Percentiles rank a stretch among this genome's conserved stretches.
Evolutionary conservation across 2,113 vertebrate genomes (phyloP).

Genomic region (Rousettus leschenaultii): DNA sequence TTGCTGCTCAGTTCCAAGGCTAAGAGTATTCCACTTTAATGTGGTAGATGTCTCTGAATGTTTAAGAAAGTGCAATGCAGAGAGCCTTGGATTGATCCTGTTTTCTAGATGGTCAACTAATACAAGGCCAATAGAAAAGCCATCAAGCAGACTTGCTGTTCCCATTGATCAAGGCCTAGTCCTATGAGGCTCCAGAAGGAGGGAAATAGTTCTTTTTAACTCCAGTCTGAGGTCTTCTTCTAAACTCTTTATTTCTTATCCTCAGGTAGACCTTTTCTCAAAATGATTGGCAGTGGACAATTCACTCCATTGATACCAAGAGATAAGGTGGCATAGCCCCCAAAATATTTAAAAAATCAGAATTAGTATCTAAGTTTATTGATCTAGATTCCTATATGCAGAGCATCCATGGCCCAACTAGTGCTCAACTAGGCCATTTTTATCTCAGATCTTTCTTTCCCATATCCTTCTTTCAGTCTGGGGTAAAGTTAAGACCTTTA

Average conservation of each 20-base stretch:
- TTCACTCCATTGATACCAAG: neutral
- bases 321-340: neutral
- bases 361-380: neutral
- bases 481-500: neutral
- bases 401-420: neutral
- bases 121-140: neutral
- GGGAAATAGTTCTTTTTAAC: neutral
- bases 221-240: neutral
- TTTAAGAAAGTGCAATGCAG: neutral
- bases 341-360: neutral
- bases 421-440: neutral
- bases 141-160: neutral
- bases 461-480: neutral
- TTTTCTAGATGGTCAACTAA: neutral
- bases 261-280: neutral
- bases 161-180: neutral
- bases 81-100: neutral
- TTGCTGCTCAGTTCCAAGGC: neutral
- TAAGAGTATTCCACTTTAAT: neutral
- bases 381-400: neutral
- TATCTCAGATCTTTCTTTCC: neutral
- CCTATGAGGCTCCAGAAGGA: neutral
- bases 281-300: neutral
- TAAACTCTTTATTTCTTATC: neutral
- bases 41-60: neutral